Evolutionary conservation across 1,140 invertebrate genomes (phyloP), one percentile per base, ranked within the genome.

Genomic region (Acyrthosiphon pisum): DNA sequence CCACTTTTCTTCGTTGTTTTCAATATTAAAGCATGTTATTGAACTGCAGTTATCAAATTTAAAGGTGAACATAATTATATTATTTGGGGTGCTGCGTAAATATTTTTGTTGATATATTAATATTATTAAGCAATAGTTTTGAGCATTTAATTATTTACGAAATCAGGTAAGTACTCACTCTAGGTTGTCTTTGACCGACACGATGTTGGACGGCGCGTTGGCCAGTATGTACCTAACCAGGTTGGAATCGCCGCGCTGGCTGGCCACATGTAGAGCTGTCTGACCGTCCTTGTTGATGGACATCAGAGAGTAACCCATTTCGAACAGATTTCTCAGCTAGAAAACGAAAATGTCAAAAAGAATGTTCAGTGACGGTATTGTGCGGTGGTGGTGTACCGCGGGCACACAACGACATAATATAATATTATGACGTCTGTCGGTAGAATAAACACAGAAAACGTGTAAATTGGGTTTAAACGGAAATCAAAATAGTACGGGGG

Each of bases 211-310:
- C 9, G 98, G 98, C 0, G 98, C 98, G 95, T 97, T 97, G 81
- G 98, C 97, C 93, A 99, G 97, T 56, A 99, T 96, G 95, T 98
- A 99, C 95, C 98, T 97, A 22, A 99, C 97, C 93, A 99, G 97
- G 94, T 98, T 97, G 94, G 98, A 98, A 95, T 98, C 97, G 35
- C 98, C 98, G 94, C 97, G 97, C 94, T 97, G 96, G 35, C 98
- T 97, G 30, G 98, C 98, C 94, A 98, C 96, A 95, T 99, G 98
- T 93, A 99, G 96, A 56, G 98, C 97, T 86, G 98, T 99, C 96
- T 99, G 98, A 8, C 98, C 98, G 93, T 96, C 96, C 86, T 97
- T 96, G 95, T 99, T 98, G 94, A 98, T 98, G 76, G 98, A 98
- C 94, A 98, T 95, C 26, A 99, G 95, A 84, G 98, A 98, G 95